phyloP scores from a whole-genome alignment of 2,113 vertebrate genomes.

The Urocitellus parryii region DNA sequence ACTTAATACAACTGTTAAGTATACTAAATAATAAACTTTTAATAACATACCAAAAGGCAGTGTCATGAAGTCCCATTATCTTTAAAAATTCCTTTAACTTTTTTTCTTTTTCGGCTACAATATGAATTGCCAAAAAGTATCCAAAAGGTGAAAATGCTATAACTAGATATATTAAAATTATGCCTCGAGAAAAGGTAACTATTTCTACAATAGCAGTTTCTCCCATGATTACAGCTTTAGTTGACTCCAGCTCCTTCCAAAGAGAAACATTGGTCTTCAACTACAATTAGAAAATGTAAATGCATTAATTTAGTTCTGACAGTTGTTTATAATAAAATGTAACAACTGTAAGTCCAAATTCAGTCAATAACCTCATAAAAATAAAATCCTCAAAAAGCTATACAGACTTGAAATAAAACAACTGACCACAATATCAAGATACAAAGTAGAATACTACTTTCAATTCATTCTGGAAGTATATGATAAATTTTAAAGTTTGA shows the following conservation, averaged over 20 bases:
- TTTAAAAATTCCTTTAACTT: conserved; percentile 96
- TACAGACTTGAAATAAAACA: background rate
- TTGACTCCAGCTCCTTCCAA: conserved; percentile 90
- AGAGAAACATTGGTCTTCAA: conserved; percentile 94
- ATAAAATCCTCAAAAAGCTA: conserved; percentile 16
- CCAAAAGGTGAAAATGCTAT: conserved; percentile 98
- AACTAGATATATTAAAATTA: conserved; percentile 97
- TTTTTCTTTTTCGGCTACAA: conserved; percentile 98
- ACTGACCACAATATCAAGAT: background rate
- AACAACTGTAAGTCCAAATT: background rate
- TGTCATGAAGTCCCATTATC: conserved; percentile 97
- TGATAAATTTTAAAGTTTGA: conserved; percentile 26
- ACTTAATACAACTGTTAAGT: background rate
- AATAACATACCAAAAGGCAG: conserved; percentile 95
- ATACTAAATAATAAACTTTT: conserved; percentile 18
- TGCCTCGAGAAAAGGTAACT: conserved; percentile 94
- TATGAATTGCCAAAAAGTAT: conserved; percentile 97
- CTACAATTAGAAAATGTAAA: conserved; percentile 84
- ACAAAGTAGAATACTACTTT: background rate
- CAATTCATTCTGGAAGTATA: conserved; percentile 10
- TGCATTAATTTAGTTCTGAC: conserved; percentile 4
- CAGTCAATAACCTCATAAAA: background rate
- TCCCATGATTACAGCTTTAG: conserved; percentile 94
- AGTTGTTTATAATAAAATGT: conserved; percentile 16
- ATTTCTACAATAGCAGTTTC: conserved; percentile 94